Percentiles rank a stretch among this genome's conserved stretches.
phyloP scores from a whole-genome alignment of 2,888 invertebrate genomes.

The Folsomia candida region DNA sequence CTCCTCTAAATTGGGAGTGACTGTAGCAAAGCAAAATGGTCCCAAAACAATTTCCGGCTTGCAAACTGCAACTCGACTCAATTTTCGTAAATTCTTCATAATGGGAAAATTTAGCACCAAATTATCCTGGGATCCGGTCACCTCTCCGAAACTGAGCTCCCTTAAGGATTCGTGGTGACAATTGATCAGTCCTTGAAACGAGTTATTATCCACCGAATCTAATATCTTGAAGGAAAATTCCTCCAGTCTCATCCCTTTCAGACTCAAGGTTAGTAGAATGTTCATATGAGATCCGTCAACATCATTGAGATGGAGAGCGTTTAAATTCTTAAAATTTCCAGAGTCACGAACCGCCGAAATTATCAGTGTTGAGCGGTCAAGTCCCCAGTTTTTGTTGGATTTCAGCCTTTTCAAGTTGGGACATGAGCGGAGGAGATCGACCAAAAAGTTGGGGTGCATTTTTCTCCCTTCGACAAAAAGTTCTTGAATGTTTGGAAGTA shows the following conservation, averaged over 20 bases:
- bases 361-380: slow-evolving; percentile 21
- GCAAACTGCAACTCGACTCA: slow-evolving; percentile 37
- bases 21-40: slow-evolving; percentile 34
- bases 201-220: slow-evolving; percentile 28
- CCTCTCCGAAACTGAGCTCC: slow-evolving; percentile 35
- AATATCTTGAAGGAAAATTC: slow-evolving; percentile 39
- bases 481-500: slow-evolving; percentile 24
- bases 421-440: slow-evolving; percentile 36
- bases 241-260: slow-evolving; percentile 28
- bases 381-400: slow-evolving; percentile 30
- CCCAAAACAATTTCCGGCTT: slow-evolving; percentile 33
- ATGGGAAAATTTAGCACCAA: slow-evolving; percentile 34
- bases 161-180: slow-evolving; percentile 33
- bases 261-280: slow-evolving; percentile 27
- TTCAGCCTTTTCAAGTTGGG: slow-evolving; percentile 28
- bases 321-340: slow-evolving; percentile 28
- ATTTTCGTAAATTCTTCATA: slow-evolving; percentile 32
- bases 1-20: slow-evolving; percentile 30
- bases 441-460: slow-evolving; percentile 34
- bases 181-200: slow-evolving; percentile 29
- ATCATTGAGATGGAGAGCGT: slow-evolving; percentile 31
- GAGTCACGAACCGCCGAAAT: slow-evolving; percentile 28
- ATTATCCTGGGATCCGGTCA: slow-evolving; percentile 30
- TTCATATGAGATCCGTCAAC: slow-evolving; percentile 29
- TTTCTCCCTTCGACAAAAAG: slow-evolving; percentile 38